A percentile compares a stretch with the other conserved stretches of the same genome.
Conservation (phyloP, 2,113 vertebrate species). For the Pagrus major region DNA sequence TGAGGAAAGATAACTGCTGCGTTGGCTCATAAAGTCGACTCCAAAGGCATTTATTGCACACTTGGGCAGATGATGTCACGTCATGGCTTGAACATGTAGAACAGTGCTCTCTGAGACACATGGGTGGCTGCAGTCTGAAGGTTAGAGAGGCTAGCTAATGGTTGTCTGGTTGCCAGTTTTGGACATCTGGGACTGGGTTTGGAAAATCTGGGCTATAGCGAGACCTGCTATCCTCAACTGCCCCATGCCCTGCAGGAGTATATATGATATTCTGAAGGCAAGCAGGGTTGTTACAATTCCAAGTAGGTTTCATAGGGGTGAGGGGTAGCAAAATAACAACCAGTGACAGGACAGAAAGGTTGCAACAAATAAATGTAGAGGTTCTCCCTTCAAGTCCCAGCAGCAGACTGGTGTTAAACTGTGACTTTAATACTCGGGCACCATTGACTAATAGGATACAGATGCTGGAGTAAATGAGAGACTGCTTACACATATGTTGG, state of each 20-base stretch:
- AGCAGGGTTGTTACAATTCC: background rate
- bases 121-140: conserved; percentile 30
- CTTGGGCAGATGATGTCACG: conserved; percentile 47
- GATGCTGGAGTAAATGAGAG: background rate
- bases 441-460: background rate
- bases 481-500: background rate
- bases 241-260: background rate
- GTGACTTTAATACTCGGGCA: background rate
- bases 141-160: conserved; percentile 5
- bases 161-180: conserved; percentile 24
- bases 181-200: conserved; percentile 22
- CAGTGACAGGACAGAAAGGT: background rate
- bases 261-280: background rate
- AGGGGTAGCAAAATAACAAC: background rate
- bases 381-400: background rate
- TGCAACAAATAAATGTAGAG: background rate
- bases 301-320: background rate
- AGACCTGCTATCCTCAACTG: background rate
- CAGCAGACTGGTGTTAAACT: background rate
- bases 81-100: conserved; percentile 28
- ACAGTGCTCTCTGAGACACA: conserved; percentile 1
- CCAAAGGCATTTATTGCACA: conserved; percentile 46
- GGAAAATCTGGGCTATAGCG: conserved; percentile 24
- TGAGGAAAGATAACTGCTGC: conserved; percentile 21
- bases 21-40: conserved; percentile 37